Conservation (phyloP, 2,797 vertebrate species). For the Danio albolineatus region DNA sequence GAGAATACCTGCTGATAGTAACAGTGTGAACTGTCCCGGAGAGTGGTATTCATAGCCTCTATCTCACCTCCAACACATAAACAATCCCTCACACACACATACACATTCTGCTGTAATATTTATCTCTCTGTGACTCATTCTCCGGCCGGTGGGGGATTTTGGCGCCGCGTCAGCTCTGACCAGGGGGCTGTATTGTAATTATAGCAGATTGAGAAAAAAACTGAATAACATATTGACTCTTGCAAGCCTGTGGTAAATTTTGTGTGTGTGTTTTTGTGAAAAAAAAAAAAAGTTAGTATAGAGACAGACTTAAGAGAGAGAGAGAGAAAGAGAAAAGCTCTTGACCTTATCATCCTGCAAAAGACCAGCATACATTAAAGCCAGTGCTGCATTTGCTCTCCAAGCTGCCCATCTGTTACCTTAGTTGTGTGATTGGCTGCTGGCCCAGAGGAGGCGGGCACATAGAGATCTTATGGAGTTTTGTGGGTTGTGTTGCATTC, state of each 20-base stretch:
- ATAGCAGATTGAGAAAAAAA: slow-evolving; percentile 74
- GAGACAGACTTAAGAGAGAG: slow-evolving; percentile 51
- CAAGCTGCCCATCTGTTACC: slow-evolving; percentile 51
- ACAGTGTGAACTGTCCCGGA: slow-evolving; percentile 68
- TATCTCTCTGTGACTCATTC: slow-evolving; percentile 83
- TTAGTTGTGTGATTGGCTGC: slow-evolving; percentile 41
- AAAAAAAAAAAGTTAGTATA: slow-evolving; percentile 65
- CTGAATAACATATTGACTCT: slow-evolving; percentile 74
- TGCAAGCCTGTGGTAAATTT: slow-evolving; percentile 58
- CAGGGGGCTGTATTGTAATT: slow-evolving; percentile 76
- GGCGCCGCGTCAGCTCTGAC: slow-evolving; percentile 72
- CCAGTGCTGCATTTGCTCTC: slow-evolving; percentile 45
- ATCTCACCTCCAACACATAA: slow-evolving; percentile 43
- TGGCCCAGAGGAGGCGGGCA: slow-evolving; percentile 50
- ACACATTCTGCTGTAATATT: slow-evolving; percentile 77
- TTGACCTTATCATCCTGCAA: slow-evolving; percentile 50
- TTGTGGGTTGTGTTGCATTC: neutral
- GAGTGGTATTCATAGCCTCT: slow-evolving; percentile 72
- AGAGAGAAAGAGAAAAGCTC: neutral
- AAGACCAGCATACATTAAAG: slow-evolving; percentile 34
- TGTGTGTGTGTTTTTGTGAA: slow-evolving; percentile 52
- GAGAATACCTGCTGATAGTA: slow-evolving; percentile 64
- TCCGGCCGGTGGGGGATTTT: slow-evolving; percentile 73
- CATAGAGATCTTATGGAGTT: slow-evolving; percentile 36
- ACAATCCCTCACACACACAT: slow-evolving; percentile 64